Conservation (phyloP, 1,140 invertebrate species). For the Eumaeus atala region DNA sequence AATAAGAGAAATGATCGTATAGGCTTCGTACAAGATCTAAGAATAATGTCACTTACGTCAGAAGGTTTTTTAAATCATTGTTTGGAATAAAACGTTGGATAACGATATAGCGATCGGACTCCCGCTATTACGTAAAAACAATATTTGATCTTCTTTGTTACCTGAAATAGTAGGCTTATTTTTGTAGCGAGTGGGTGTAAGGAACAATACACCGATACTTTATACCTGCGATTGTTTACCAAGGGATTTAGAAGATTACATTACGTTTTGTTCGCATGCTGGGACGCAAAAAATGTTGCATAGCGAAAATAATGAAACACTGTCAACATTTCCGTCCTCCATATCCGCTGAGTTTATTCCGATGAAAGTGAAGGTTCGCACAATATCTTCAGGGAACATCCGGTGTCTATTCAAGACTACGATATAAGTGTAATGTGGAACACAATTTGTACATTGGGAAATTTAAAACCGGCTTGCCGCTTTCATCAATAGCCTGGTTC, state of each 20-base stretch:
- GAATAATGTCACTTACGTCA: too few species aligned
- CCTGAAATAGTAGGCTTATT: constrained; percentile 61
- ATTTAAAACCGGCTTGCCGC: neutral
- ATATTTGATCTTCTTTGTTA: constrained; percentile 49
- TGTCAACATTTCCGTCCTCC: constrained; percentile 12
- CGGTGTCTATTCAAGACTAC: neutral
- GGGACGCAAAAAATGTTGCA: constrained; percentile 12
- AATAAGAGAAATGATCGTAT: too few species aligned
- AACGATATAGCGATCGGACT: constrained; percentile 44
- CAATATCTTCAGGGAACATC: constrained; percentile 2
- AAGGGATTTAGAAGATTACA: constrained; percentile 30
- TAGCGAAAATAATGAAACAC: constrained; percentile 12
- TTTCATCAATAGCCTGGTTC: neutral
- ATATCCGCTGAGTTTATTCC: constrained; percentile 12
- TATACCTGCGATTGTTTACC: constrained; percentile 64
- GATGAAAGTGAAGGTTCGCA: constrained; percentile 5
- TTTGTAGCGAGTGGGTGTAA: constrained; percentile 51
- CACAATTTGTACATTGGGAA: too few species aligned
- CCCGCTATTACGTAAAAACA: constrained; percentile 62
- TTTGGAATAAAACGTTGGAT: too few species aligned
- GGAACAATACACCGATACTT: constrained; percentile 47
- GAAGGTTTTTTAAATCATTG: too few species aligned
- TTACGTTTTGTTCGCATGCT: neutral
- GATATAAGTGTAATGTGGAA: too few species aligned
- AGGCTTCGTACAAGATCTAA: too few species aligned